A percentile compares a stretch with the other conserved stretches of the same genome.
These are phyloP conservation scores for Melanocharis versteri DNA, from an alignment of 2,113 vertebrate species.

Conservation along the genomic window DNA sequence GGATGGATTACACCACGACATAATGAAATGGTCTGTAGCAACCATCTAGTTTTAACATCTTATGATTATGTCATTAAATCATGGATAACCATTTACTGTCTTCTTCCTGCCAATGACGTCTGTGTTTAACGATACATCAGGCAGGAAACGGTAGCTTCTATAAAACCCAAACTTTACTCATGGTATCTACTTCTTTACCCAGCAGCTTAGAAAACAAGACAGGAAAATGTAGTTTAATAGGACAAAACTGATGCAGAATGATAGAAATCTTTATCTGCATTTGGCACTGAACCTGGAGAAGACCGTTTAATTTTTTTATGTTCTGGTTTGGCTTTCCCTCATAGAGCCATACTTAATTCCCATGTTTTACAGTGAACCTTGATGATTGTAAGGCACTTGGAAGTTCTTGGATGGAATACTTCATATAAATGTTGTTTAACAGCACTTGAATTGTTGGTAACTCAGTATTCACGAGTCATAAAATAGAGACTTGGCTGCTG, in stretches of 20 bases:
- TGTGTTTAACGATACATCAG: neutral
- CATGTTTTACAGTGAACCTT: neutral
- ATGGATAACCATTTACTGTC: neutral
- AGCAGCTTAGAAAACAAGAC: neutral
- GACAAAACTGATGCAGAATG: neutral
- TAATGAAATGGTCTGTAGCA: neutral
- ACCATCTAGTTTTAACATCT: neutral
- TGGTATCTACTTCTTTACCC: neutral
- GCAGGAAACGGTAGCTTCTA: neutral
- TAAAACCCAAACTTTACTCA: neutral
- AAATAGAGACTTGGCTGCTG: neutral
- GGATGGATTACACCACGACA: accelerated
- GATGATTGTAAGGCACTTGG: neutral
- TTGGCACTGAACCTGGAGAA: neutral
- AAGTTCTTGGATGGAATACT: neutral
- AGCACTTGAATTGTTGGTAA: neutral
- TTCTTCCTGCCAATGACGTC: neutral
- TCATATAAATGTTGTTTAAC: neutral
- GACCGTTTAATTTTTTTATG: neutral
- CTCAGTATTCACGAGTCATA: neutral
- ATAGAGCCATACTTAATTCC: neutral
- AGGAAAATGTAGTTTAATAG: neutral
- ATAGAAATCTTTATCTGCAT: neutral
- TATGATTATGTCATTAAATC: neutral
- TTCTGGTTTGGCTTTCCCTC: neutral